Evolutionary conservation across 2,797 vertebrate genomes (phyloP).

Genomic region (Gobionotothen gibberifrons): DNA sequence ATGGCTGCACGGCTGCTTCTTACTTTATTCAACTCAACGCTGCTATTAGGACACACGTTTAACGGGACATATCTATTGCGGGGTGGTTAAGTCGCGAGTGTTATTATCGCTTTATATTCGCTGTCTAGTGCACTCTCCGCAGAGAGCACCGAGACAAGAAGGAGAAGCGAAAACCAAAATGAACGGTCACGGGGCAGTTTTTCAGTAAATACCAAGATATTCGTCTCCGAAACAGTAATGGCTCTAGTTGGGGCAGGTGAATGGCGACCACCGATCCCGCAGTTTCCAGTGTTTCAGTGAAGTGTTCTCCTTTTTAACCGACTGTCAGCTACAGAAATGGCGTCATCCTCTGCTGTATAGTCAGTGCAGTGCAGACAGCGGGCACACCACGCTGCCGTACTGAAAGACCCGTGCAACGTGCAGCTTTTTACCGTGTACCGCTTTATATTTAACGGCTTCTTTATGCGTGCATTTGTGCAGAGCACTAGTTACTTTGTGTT

Average conservation of each 20-base stretch:
- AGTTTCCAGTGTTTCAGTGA: conserved; percentile 40
- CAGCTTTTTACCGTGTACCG: conserved; percentile 5
- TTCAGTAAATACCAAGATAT: conserved; percentile 9
- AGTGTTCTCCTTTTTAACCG: conserved; percentile 65
- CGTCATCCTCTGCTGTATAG: conserved; percentile 84
- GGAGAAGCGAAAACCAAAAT: conserved; percentile 49
- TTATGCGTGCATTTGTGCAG: conserved; percentile 33
- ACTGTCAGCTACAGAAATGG: conserved; percentile 85
- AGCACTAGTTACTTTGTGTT: conserved; percentile 46
- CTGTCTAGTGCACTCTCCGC: conserved; percentile 62
- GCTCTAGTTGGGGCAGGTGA: conserved; percentile 48
- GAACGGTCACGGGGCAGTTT: conserved; percentile 38
- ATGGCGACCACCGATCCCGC: conserved; percentile 34
- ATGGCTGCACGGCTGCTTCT: conserved; percentile 3
- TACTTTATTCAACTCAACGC: conserved; percentile 55
- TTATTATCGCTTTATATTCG: conserved; percentile 55
- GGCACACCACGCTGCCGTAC: conserved; percentile 61
- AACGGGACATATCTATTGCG: conserved; percentile 33
- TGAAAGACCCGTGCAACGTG: conserved; percentile 32
- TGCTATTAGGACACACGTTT: conserved; percentile 17
- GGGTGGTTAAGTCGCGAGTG: conserved; percentile 27
- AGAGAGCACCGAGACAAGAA: conserved; percentile 56
- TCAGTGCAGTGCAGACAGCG: conserved; percentile 69
- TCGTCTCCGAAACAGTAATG: conserved; percentile 19
- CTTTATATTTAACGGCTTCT: conserved; percentile 11